phyloP scores from a whole-genome alignment of 2,888 invertebrate genomes.

The Aphodius granarius region DNA sequence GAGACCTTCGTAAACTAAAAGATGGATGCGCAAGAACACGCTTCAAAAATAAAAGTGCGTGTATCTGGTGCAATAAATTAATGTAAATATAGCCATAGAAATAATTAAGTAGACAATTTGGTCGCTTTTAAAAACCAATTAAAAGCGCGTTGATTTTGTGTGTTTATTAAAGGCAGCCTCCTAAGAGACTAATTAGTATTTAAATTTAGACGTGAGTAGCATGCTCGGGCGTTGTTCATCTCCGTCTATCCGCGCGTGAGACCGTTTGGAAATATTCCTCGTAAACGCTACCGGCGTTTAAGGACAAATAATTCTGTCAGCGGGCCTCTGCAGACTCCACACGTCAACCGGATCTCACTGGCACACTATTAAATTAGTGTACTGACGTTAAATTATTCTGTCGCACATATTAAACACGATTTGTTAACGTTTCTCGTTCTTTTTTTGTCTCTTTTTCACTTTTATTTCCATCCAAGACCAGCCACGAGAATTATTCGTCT shows the following conservation, averaged over 20 bases:
- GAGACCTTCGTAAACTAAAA: neutral
- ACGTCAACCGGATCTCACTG: conserved; percentile 23
- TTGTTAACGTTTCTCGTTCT: conserved; percentile 22
- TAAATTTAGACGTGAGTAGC: conserved; percentile 33
- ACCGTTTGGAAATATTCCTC: conserved; percentile 18
- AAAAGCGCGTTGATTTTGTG: conserved; percentile 20
- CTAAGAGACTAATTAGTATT: conserved; percentile 38
- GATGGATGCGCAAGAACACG: neutral
- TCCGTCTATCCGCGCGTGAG: neutral
- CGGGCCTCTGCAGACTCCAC: conserved; percentile 26
- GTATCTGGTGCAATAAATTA: conserved; percentile 12
- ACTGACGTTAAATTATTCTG: neutral
- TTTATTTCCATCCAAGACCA: neutral
- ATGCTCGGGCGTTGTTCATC: neutral
- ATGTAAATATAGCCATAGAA: conserved; percentile 7
- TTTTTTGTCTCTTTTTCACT: conserved; percentile 6
- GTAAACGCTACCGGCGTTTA: conserved; percentile 37
- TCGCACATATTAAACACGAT: conserved; percentile 27
- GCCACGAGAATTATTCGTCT: neutral
- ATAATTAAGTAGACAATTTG: conserved; percentile 10
- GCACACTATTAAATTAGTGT: conserved; percentile 29
- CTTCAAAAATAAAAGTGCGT: conserved; percentile 1
- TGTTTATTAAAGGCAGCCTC: conserved; percentile 29
- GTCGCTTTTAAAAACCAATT: conserved; percentile 14
- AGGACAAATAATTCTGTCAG: conserved; percentile 38